Evolutionary conservation across 2,888 invertebrate species (phyloP), one percentile per base, ranked within the genome.

Genomic region (Carpatolechia fugitivella): DNA sequence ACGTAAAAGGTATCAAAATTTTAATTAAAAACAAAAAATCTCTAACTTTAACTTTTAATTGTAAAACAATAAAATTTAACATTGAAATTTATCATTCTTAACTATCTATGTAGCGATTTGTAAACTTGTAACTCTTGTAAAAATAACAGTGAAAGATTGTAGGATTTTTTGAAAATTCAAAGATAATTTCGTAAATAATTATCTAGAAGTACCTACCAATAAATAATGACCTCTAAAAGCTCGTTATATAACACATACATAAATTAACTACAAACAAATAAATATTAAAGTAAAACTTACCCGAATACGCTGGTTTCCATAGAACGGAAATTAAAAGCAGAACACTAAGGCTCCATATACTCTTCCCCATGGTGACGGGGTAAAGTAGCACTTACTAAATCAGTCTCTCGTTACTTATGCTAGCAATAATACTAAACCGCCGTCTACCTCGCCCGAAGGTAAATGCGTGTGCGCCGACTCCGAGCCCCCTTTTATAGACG

Each of bases 341-440:
- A 72, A 80, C 89, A 88, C 89, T 79, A 69, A 82, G 68, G 69
- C 65, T 69, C 54, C n/a, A 72, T 65, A 71, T 82, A 84, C 69
- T 70, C 64, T 71, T 74, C 87, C 87, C 89, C 89, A 89, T 89
- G 60, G 67, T 86, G 68, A 54, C 62, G 77, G 87, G 89, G 85
- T 72, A 65, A 69, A 76, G 73, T 72, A 60, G 61, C 76, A 76
- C 55, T 56, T 54, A 57, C 54, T 77, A 72, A 66, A 69, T 84
- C 87, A 89, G 87, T 88, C 85, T 83, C 52, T 72, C 49, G 58
- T 63, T 64, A 60, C 76, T 78, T 76, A 78, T 62, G 49, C 74
- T 78, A 73, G 71, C 69, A 83, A 84, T 85, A 84, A 84, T 82
- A 72, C 65, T 44, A 29, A 41, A 74, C 68, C 67, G 64, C 65